Evolutionary conservation across 2,797 vertebrate species (phyloP).

Genomic region (Arnoldichthys spilopterus): DNA sequence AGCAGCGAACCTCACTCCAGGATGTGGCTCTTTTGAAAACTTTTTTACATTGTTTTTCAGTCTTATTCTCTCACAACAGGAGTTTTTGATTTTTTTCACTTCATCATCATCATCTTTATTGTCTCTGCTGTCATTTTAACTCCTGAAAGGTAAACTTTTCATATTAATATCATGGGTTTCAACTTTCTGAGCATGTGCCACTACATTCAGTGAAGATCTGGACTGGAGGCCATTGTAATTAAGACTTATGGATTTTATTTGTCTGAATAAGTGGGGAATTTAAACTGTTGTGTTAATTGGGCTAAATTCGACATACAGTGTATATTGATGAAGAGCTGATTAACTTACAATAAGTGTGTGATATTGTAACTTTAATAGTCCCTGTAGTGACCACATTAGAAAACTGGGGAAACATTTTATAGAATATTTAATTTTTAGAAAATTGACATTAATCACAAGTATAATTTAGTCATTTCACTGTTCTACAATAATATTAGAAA

Average conservation of each 20-base stretch:
- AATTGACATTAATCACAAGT: not conserved
- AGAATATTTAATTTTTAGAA: too few species aligned
- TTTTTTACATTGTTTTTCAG: not conserved
- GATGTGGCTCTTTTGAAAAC: not conserved
- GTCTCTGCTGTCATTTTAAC: conserved; percentile 23
- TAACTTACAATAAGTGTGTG: not conserved
- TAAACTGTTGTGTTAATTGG: not conserved
- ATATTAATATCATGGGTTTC: not conserved
- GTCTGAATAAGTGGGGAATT: not conserved
- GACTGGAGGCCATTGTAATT: too few species aligned
- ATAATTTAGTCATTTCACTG: not conserved
- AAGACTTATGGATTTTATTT: not conserved
- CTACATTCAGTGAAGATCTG: too few species aligned
- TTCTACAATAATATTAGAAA: not conserved
- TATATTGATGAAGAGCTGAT: not conserved
- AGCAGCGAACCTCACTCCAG: not conserved
- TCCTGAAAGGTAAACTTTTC: conserved; percentile 35
- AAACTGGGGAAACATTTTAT: not conserved
- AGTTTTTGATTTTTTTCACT: conserved; percentile 8
- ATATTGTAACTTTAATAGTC: not conserved
- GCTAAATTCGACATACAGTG: too few species aligned
- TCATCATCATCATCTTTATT: conserved; percentile 32
- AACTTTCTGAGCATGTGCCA: too few species aligned
- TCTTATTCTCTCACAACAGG: not conserved
- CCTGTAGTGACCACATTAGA: not conserved